Percentiles rank a stretch among this genome's conserved stretches.
These are phyloP conservation scores for Itoplectis maculator DNA, from an alignment of 2,888 invertebrate species.

Conservation along the genomic window DNA sequence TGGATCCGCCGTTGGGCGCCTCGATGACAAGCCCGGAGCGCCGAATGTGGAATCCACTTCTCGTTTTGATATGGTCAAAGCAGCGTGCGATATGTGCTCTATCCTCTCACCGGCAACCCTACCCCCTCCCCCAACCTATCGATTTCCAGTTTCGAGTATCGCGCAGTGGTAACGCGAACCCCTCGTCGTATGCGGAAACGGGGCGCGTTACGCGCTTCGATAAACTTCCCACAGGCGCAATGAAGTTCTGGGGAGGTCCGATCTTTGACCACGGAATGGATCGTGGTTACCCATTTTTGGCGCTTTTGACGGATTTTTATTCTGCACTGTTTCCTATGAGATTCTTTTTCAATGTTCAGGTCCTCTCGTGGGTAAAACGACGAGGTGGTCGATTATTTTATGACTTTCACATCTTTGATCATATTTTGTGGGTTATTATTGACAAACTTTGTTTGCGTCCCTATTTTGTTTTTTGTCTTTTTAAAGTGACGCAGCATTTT, in stretches of 20 bases:
- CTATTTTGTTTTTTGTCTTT: neutral
- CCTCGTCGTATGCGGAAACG: neutral
- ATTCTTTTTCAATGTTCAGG: neutral
- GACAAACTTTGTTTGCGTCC: neutral
- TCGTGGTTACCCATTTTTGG: neutral
- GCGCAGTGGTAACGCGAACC: slow-evolving; percentile 3
- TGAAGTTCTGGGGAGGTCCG: slow-evolving; percentile 4
- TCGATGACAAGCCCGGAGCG: slow-evolving; percentile 16
- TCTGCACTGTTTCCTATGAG: neutral
- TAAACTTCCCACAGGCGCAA: neutral
- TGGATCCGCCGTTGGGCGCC: slow-evolving; percentile 36
- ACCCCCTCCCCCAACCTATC: no score
- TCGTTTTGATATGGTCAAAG: slow-evolving; percentile 25
- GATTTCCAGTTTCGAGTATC: slow-evolving; percentile 43
- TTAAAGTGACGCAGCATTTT: slow-evolving; percentile 28
- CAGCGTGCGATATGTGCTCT: slow-evolving; percentile 28
- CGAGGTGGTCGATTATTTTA: no score
- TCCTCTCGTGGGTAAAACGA: no score
- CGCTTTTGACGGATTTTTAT: slow-evolving; percentile 9
- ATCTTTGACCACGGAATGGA: slow-evolving; percentile 20
- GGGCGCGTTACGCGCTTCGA: neutral
- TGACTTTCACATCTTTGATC: neutral
- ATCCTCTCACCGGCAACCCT: neutral
- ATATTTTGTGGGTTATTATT: neutral
- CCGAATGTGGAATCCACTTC: slow-evolving; percentile 30